Evolutionary conservation across 2,113 vertebrate species (phyloP), one percentile per base, ranked within the genome.

Genomic region (Anolis sagrei): DNA sequence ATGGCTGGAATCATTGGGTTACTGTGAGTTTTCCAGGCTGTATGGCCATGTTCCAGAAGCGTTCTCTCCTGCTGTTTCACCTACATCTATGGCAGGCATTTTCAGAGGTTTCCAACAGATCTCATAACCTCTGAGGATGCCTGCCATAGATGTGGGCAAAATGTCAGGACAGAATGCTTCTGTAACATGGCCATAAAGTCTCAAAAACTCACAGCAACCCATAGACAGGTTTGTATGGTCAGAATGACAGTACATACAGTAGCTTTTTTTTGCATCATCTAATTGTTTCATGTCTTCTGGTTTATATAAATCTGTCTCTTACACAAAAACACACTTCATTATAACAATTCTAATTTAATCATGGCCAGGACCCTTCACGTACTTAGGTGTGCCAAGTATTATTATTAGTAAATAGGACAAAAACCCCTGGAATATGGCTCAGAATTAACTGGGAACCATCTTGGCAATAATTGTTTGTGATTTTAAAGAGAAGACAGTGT

Each of bases 371-470:
- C 21, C 27, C 39, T 68, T 68, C 51, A 49, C 51, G 62, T 27
- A 49, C 36, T 76, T 84, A 51, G 19, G 4, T 36, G 69, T 72
- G 64, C 61, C 44, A 70, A 81, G 34, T n/a, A 48, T 44, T 44
- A 49, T 34, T 49, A 29, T 25, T 76, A 27, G 19, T 49, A 76
- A 66, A 75, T 48, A 83, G 62, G 64, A 64, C n/a, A 64, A 54
- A 18, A 3, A 25, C 36, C 21, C 19, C 18, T 62, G 23, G 54
- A 29, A 76, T 48, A 21, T 9, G 64, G 72, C 9, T 75, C 36
- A 75, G 32, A 75, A 64, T 62, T 74, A 51, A 84, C n/a, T 76
- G 51, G 74, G 68, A 51, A 76, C 16, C 61, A 76, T 39, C 23
- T 29, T 49, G 39, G 9, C 19, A 34, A 9, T 34, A 34, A 19